These are phyloP conservation scores for Nephrocerus scutellatus DNA, from an alignment of 2,888 invertebrate species.

Conservation along the genomic window DNA sequence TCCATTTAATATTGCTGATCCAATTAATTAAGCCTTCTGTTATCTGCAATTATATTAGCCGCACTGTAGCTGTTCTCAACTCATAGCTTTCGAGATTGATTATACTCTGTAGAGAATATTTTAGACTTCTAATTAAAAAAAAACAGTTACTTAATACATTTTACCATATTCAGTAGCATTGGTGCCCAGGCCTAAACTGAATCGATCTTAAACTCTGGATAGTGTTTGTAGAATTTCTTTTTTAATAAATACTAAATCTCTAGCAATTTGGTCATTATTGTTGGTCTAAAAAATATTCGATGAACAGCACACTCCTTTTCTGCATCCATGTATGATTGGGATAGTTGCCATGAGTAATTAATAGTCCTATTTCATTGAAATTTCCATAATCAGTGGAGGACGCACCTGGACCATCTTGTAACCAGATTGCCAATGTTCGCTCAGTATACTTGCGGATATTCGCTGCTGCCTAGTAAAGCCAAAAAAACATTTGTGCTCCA, in stretches of 20 bases:
- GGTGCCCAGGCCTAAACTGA: constrained; percentile 73
- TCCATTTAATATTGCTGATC: no score
- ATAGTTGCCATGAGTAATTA: constrained; percentile 57
- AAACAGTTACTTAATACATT: no score
- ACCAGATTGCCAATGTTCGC: constrained; percentile 68
- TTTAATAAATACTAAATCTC: constrained; percentile 65
- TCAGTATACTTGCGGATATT: constrained; percentile 52
- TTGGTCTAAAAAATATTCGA: constrained; percentile 75
- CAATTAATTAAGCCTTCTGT: no score
- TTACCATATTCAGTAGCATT: no score
- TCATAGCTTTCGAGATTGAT: no score
- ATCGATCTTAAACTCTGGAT: constrained; percentile 65
- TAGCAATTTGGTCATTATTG: constrained; percentile 57
- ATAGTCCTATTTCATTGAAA: constrained; percentile 69
- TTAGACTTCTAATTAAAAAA: no score
- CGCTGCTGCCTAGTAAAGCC: constrained; percentile 67
- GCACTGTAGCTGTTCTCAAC: no score
- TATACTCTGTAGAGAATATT: no score
- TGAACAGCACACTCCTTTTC: constrained; percentile 68
- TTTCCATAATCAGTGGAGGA: constrained; percentile 73
- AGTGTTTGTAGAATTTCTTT: constrained; percentile 55
- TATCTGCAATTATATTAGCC: no score
- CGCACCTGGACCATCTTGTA: constrained; percentile 74
- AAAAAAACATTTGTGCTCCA: no score
- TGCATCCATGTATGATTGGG: constrained; percentile 65